Evolutionary conservation across 2,113 vertebrate genomes (phyloP).

Genomic region (Theristicus caerulescens): DNA sequence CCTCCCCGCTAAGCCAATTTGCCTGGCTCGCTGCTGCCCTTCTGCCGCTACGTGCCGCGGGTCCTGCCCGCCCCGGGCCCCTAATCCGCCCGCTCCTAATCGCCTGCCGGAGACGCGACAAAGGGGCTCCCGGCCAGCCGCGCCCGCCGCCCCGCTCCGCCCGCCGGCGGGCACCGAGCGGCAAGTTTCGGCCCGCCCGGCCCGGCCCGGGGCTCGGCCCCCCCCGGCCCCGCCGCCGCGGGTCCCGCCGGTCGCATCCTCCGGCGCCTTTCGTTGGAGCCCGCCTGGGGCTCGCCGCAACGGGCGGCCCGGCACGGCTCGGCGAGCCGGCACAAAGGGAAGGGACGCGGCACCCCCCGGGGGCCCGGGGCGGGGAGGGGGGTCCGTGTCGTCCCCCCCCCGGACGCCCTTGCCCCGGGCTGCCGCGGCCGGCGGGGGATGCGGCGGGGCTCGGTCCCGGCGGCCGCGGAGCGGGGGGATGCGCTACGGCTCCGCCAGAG

Average conservation of each 20-base stretch:
- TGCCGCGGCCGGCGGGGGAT: not conserved
- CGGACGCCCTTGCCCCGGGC: not conserved
- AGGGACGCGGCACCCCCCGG: not conserved
- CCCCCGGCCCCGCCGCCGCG: not conserved
- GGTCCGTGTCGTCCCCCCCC: no score
- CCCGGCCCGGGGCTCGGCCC: not conserved
- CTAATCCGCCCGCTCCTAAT: constrained; percentile 70
- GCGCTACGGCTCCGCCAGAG: not conserved
- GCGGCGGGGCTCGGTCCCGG: not conserved
- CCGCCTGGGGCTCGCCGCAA: not conserved
- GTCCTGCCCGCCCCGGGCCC: constrained; percentile 73
- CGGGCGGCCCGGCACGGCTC: not conserved
- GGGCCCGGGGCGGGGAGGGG: not conserved
- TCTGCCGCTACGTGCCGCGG: constrained; percentile 69
- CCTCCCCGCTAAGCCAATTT: constrained; percentile 75
- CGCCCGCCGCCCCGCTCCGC: not conserved
- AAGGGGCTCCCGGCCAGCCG: no score
- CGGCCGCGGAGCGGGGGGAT: not conserved
- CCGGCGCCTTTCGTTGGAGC: not conserved
- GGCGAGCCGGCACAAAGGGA: constrained; percentile 5
- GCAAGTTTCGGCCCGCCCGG: not conserved
- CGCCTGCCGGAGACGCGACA: not conserved
- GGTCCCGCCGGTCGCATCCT: not conserved
- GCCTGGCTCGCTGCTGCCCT: constrained; percentile 67
- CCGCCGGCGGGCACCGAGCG: not conserved